Base-by-base conservation (phyloP, 1,140 invertebrate genomes). In the Lamellibrachia luymesi region DNA sequence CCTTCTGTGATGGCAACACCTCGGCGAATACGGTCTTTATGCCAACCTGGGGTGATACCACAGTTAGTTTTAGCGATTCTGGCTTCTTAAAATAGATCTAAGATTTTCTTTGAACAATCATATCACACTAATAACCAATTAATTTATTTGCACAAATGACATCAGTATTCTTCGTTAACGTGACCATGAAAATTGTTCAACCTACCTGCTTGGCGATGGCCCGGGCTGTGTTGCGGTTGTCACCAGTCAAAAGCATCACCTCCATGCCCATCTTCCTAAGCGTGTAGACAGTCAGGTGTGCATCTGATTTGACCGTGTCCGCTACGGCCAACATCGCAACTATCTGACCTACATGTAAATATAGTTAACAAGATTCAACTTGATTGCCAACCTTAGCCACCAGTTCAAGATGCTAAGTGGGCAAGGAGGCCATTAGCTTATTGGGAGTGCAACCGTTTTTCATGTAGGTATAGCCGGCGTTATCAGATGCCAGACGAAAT, bases 1-100 rank as follows among this genome's bases (percentile, higher is more conserved):
- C 99, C 97, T 99, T 99, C 95, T 99, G 99, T 0, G 99, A 99
- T 0, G 99, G 99, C 93, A 99, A 97, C 64, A 99, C 99, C 97
- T 99, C 99, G 5, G 99, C 98, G 96, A 98, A 99, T 1, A 99
- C 99, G 95, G 97, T 95, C n/a, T 95, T 95, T 89, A 99, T 99
- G 92, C 99, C 99, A 91, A 99, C 98, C 98, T 98, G 95, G 8
- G 64, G 52, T 56, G 64, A 10, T 10, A 80, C 64, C 64, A 80
- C 25, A 22, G 64, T 80, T 80, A 80, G 64, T 80, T 0, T 80
- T 17, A 80, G 64, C 64, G 64, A 22, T 4, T 56, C 0, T 80
- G 64, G 13, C 64, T 22, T 17, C 2, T 10, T 80, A 2, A 80
- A 80, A 80, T 22, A 80, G 13, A 80, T 22, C 13, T 22, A 56